phyloP scores from a whole-genome alignment of 1,140 invertebrate genomes.

The Limonius californicus region DNA sequence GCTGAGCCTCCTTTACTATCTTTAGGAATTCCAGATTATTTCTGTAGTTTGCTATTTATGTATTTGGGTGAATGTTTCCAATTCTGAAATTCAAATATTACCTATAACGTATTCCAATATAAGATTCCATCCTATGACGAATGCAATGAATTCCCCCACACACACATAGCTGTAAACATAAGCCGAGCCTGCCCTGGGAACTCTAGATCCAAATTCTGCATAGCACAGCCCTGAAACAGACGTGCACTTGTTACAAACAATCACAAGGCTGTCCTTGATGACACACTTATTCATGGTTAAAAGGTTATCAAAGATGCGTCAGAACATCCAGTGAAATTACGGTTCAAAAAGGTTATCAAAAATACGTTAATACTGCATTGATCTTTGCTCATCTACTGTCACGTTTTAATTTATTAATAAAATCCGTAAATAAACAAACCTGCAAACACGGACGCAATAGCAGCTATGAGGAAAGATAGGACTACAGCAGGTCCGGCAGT shows the following conservation, averaged over 20 bases:
- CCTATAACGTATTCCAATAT: constrained; percentile 89
- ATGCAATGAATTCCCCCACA: constrained; percentile 79
- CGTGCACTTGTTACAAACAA: too few species aligned
- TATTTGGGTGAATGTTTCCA: not conserved
- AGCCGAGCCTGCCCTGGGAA: constrained; percentile 82
- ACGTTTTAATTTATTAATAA: not conserved
- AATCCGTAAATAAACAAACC: constrained; percentile 53
- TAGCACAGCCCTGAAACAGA: constrained; percentile 71
- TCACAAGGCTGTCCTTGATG: too few species aligned
- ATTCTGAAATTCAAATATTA: too few species aligned
- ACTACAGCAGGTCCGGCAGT: constrained; percentile 79
- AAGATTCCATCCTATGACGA: constrained; percentile 83
- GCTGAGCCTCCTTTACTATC: too few species aligned
- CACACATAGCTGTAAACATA: constrained; percentile 90
- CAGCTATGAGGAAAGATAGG: constrained; percentile 79
- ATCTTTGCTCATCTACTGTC: too few species aligned
- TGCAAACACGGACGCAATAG: constrained; percentile 79
- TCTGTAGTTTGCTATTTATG: not conserved
- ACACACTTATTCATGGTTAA: too few species aligned
- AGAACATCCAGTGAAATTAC: too few species aligned
- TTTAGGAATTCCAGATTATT: too few species aligned
- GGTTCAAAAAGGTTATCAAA: too few species aligned
- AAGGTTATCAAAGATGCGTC: too few species aligned
- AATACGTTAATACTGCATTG: too few species aligned
- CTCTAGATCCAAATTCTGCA: constrained; percentile 85